Conservation (phyloP, 2,113 vertebrate genomes). For the Tachysurus vachellii region DNA sequence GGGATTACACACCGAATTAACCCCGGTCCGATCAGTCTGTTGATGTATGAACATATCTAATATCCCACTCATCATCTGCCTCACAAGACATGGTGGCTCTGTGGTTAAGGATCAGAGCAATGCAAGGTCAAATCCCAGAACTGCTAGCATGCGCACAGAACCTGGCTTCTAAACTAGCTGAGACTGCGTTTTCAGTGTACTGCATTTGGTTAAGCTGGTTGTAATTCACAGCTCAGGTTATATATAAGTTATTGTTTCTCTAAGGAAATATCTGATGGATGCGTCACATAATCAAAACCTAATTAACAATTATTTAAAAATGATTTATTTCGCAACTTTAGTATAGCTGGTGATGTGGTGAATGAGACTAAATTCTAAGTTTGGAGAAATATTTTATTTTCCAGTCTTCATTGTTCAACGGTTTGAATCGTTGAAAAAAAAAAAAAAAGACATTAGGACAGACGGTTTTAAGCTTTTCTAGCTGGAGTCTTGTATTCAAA, state of each 20-base stretch:
- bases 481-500: not conserved
- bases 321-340: not conserved
- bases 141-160: not conserved
- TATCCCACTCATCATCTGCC: not conserved
- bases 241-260: not conserved
- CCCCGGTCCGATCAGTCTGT: not conserved
- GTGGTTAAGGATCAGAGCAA: not conserved
- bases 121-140: not conserved
- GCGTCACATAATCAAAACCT: not conserved
- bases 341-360: not conserved
- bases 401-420: no score
- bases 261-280: not conserved
- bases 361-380: not conserved
- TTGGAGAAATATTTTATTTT: no score
- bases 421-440: not conserved
- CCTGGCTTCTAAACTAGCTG: not conserved
- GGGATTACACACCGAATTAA: not conserved
- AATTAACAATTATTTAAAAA: not conserved
- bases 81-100: not conserved
- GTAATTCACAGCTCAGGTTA: not conserved
- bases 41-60: not conserved
- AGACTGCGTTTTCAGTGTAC: not conserved
- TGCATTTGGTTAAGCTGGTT: not conserved
- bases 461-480: not conserved
- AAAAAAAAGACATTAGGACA: not conserved